Evolutionary conservation across 92 coral and sea anemone species (phyloP), one percentile per base, ranked within the genome.

Genomic region (Zoanthus gigantus): DNA sequence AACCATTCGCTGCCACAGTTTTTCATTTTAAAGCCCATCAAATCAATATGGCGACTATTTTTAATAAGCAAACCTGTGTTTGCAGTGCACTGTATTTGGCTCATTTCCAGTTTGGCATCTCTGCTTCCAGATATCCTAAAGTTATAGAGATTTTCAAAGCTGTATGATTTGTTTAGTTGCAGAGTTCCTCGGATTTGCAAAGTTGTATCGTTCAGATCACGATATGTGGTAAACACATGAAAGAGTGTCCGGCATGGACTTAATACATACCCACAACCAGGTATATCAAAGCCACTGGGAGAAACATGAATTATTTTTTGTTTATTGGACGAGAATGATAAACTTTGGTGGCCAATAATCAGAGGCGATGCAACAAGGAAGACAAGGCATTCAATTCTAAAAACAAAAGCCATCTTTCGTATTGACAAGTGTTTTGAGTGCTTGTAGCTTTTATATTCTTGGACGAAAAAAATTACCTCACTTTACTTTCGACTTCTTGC

Each of bases 91-190:
- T 23, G 74, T 57, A 91, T 78, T 88, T 89, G 56, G n/a, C 89
- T 89, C 57, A 86, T 86, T 63, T 57, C 87, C 56, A 50, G 5
- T 74, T 71, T 72, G 13, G 42, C 30, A 18, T 82, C 6, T 11
- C 76, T 72, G n/a, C 66, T 23, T 48, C 96, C 96, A 18, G 77
- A 71, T 32, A 94, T 53, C 2, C 81, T 90, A 71, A 94, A 94
- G 79, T 87, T 71, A 23, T 54, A 69, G 31, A 92, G 63, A 53
- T 90, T 42, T 31, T 46, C 53, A 34, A 94, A 89, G 12, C 46
- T 69, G 83, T 67, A 60, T 48, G 91, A 84, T 44, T 87, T 61
- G 32, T 17, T 56, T 53, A 94, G 84, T 23, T 77, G 8, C 82
- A 92, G 87, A 72, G 53, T 60, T 23, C 92, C 96, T 16, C 42